A percentile compares a stretch with the other conserved stretches of the same genome.
These are phyloP conservation scores for Caenorhabditis sp. DNA, from an alignment of 2,888 invertebrate genomes.

Conservation along the genomic window DNA sequence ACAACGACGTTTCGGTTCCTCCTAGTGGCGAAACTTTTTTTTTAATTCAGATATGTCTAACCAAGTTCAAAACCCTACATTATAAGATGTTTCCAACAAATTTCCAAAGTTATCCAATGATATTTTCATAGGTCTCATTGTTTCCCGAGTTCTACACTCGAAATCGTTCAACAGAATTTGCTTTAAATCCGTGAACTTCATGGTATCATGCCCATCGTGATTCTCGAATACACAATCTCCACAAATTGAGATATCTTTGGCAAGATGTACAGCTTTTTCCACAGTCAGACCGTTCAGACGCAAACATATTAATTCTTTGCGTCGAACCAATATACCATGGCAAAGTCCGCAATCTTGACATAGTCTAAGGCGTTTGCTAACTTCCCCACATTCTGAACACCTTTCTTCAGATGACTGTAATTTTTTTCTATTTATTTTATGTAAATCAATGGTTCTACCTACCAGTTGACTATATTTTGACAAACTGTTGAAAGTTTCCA, in stretches of 20 bases:
- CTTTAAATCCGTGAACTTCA: conserved; percentile 14
- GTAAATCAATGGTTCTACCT: background rate
- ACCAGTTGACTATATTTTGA: no score
- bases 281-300: background rate
- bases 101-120: no score
- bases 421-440: background rate
- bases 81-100: no score
- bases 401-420: background rate
- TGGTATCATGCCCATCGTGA: conserved; percentile 24
- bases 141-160: background rate
- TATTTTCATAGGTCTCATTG: background rate
- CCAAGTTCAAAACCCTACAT: no score
- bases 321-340: background rate
- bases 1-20: no score
- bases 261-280: background rate
- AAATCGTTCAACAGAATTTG: background rate
- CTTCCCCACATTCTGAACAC: background rate
- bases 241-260: conserved; percentile 16
- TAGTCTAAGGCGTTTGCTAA: conserved; percentile 4
- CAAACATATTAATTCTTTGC: background rate
- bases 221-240: conserved; percentile 32
- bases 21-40: no score
- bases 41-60: no score
- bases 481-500: no score
- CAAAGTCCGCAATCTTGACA: background rate